These are phyloP conservation scores for Lepilemur ruficaudatus DNA, from an alignment of 2,797 vertebrate species.

Conservation along the genomic window DNA sequence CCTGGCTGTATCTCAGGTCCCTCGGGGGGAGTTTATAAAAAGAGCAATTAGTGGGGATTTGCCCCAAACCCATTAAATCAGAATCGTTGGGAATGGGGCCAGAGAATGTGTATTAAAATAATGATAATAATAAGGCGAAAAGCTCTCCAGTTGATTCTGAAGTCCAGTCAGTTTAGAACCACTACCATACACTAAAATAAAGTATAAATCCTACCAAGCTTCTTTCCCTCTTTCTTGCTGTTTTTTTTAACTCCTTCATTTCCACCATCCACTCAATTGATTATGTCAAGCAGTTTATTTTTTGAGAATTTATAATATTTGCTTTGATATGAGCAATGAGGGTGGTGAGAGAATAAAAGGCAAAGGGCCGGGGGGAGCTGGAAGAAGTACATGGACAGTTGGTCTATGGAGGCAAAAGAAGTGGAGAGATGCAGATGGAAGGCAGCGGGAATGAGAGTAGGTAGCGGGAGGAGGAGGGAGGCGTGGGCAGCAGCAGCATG, in stretches of 20 bases:
- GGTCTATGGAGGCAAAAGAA: neutral
- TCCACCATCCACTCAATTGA: neutral
- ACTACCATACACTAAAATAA: neutral
- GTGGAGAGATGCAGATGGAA: neutral
- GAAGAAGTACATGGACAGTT: neutral
- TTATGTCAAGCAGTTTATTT: neutral
- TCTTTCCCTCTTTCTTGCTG: neutral
- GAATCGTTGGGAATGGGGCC: neutral
- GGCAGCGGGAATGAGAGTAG: neutral
- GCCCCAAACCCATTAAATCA: neutral
- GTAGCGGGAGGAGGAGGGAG: neutral
- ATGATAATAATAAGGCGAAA: neutral
- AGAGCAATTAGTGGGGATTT: neutral
- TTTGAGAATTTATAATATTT: conserved; percentile 1
- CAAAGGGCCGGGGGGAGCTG: neutral
- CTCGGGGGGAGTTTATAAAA: neutral
- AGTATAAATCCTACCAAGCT: neutral
- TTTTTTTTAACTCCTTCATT: neutral
- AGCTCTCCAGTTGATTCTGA: neutral
- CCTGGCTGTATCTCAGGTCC: neutral
- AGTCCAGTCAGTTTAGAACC: neutral
- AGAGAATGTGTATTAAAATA: neutral
- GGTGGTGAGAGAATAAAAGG: neutral
- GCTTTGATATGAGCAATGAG: neutral
- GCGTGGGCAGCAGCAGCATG: neutral